Evolutionary conservation across 2,113 vertebrate species (phyloP), one percentile per base, ranked within the genome.

Genomic region (Atractosteus spatula): DNA sequence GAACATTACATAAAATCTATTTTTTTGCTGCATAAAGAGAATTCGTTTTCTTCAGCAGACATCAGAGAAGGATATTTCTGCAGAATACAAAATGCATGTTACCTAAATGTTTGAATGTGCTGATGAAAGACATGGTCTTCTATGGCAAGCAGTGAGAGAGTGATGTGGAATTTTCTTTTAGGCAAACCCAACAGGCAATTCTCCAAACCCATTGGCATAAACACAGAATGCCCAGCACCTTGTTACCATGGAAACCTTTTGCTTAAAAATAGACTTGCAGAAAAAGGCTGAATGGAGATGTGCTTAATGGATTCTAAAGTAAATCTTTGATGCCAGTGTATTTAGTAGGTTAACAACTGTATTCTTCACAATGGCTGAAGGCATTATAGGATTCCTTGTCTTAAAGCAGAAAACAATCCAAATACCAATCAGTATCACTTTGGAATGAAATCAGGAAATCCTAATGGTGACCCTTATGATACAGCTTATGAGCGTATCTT

Each of bases 221-320:
- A 83, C 78, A 79, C 78, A 79, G 68, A 29, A 51, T 84, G 84
- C 82, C 86, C 81, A 78, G 79, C 78, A 70, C 51, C 42, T 11
- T 76, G 88, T 90, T 87, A 73, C 87, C 89, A 90, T 90, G 86
- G 89, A 83, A 89, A 91, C 87, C 51, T 78, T 78, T 79, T 75
- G 79, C 85, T 85, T 87, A 87, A 90, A 90, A 90, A 90, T 89
- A 91, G 90, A 88, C 73, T 51, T 51, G 5, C 82, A 44, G 16
- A 76, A 86, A 51, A 51, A 77, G 79, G 69, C 69, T 68, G 74
- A 3, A 78, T 78, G 74, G 83, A 77, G 82, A 80, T 82, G 81
- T 78, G 75, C 69, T 73, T 80, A 76, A 78, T 84, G 80, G 78
- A 86, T 87, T 79, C 79, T 77, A 78, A 80, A 84, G 79, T 73